Base-by-base conservation (phyloP, 2,113 vertebrate species). In the Chelonoidis abingdonii region DNA sequence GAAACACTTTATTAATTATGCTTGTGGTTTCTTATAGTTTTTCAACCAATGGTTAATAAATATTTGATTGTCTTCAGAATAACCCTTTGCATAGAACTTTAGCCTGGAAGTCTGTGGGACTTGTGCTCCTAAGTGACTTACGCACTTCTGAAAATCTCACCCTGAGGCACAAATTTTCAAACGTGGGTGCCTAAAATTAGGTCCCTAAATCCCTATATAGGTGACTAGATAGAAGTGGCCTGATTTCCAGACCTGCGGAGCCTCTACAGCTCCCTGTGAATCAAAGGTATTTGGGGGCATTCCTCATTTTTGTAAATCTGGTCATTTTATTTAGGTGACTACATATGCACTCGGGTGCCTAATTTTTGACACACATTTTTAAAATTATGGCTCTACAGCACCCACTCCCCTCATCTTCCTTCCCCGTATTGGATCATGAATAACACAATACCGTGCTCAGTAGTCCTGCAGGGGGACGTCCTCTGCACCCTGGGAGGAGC, bases 91-190 rank as follows among this genome's bases (percentile, higher is more conserved):
- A 78, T 44, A 27, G 75, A 47, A 47, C 38, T 13, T 47, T 41
- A 76, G 75, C 38, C 41, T 47, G 41, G 4, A 44, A 76, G 76
- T 72, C 78, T 50, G 6, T n/a, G 90, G 57, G 53, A 41, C 14
- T 83, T 89, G 10, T 54, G 82, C 44, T 82, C 56, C 41, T 84
- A 41, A 47, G 84, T 5, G 10, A 54, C 54, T 47, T 47, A 47
- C 24, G 7, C 75, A 14, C 12, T 86, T 82, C 52, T 56, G 65
- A 92, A 91, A 90, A 47, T 47, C 24, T 78, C 75, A 82, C 50
- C 59, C 76, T 22, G 56, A 88, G 59, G 82, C 24, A 93, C 94
- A 94, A 41, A 9, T 47, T 65, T 54, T 65, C 31, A 81, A 85
- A 86, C 59, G 31, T 38, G 44, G 50, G 35, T 82, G 75, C 44